Conservation (phyloP, 2,113 vertebrate species). For the Malurus cyaneus region DNA sequence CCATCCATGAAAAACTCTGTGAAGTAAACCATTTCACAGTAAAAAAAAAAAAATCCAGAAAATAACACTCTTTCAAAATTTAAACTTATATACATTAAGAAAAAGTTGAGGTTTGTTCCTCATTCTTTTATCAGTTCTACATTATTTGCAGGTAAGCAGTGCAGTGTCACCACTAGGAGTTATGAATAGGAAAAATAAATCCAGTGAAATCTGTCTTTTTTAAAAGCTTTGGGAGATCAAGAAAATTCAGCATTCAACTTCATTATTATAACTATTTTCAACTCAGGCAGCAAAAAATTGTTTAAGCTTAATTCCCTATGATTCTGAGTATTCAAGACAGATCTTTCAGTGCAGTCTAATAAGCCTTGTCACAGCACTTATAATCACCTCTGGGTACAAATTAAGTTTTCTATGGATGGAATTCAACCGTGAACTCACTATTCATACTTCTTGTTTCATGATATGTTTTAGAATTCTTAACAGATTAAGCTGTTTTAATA, state of each 20-base stretch:
- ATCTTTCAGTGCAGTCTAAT: not conserved
- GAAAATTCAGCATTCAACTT: not conserved
- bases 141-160: not conserved
- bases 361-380: not conserved
- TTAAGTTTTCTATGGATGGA: not conserved
- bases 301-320: not conserved
- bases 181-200: not conserved
- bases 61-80: constrained; percentile 27
- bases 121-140: not conserved
- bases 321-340: not conserved
- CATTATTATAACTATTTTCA: not conserved
- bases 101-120: not conserved
- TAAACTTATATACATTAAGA: constrained; percentile 23
- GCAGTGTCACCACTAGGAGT: not conserved
- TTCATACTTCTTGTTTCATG: not conserved
- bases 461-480: not conserved
- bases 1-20: not conserved
- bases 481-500: not conserved
- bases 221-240: not conserved
- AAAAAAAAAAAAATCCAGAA: constrained; percentile 22
- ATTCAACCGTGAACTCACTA: not conserved
- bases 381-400: not conserved
- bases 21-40: constrained; percentile 20
- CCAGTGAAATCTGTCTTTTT: not conserved
- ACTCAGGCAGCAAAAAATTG: not conserved